Evolutionary conservation across 2,888 invertebrate genomes (phyloP).

Genomic region (Cataglyphis altisquamis): DNA sequence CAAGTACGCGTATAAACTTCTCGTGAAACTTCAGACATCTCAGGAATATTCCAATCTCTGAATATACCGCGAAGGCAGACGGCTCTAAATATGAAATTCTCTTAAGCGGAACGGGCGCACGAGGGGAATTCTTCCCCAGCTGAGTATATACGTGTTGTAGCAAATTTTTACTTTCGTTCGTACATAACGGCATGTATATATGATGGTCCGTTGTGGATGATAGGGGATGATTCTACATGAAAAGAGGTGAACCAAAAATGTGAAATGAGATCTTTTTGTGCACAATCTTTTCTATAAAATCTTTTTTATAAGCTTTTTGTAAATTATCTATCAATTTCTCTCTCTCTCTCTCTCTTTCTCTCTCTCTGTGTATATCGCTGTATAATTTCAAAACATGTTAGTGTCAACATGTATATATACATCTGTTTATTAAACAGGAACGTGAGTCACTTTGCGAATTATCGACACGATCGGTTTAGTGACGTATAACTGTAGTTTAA

Average conservation of each 20-base stretch:
- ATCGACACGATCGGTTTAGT: slow-evolving; percentile 34
- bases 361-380: no score
- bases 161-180: slow-evolving; percentile 43
- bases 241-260: neutral
- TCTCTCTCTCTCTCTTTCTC: no score
- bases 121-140: slow-evolving; percentile 50
- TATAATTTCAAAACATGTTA: neutral
- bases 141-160: neutral
- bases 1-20: slow-evolving; percentile 47
- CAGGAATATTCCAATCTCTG: slow-evolving; percentile 65
- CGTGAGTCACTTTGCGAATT: slow-evolving; percentile 21
- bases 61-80: slow-evolving; percentile 60
- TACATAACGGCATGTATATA: neutral
- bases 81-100: slow-evolving; percentile 65
- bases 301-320: no score
- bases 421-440: neutral
- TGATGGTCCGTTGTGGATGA: neutral
- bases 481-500: neutral
- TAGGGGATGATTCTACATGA: neutral
- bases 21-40: slow-evolving; percentile 49
- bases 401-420: neutral
- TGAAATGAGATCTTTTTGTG: neutral
- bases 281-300: no score
- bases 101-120: slow-evolving; percentile 67
- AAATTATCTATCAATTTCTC: neutral